Conservation (phyloP, 2,888 invertebrate species). For the Ceramica pisi region DNA sequence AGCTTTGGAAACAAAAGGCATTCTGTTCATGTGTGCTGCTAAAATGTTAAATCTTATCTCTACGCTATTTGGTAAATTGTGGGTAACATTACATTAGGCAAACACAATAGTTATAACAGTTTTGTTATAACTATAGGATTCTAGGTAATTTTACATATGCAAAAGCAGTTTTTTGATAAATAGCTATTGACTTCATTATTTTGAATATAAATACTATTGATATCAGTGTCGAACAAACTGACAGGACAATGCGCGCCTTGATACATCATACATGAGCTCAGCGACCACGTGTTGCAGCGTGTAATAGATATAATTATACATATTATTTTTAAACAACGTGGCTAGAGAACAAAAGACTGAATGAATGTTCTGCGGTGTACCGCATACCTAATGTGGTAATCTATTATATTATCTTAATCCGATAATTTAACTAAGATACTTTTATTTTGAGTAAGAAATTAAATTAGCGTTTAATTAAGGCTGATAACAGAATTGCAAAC, state of each 20-base stretch:
- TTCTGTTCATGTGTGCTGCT: conserved; percentile 9
- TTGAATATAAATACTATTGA: conserved; percentile 70
- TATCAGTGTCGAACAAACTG: conserved; percentile 70
- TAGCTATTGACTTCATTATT: conserved; percentile 63
- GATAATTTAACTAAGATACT: conserved; percentile 3
- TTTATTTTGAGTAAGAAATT: background rate
- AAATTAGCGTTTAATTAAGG: background rate
- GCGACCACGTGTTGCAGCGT: conserved; percentile 67
- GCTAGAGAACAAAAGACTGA: conserved; percentile 56
- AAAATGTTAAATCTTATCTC: conserved; percentile 26
- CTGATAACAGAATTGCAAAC: background rate
- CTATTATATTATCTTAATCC: conserved; percentile 37
- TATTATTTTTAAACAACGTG: conserved; percentile 62
- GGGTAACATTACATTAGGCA: conserved; percentile 42
- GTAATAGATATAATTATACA: conserved; percentile 66
- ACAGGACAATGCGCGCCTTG: conserved; percentile 75
- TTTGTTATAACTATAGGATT: conserved; percentile 54
- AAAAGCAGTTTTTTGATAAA: conserved; percentile 64
- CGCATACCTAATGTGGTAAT: conserved; percentile 27
- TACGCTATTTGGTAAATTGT: conserved; percentile 40
- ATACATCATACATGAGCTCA: conserved; percentile 68
- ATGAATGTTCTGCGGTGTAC: conserved; percentile 44
- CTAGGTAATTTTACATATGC: conserved; percentile 54
- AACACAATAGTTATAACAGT: conserved; percentile 56
- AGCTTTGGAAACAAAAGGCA: conserved; percentile 3